Conservation (phyloP, 2,888 invertebrate species). For the Dioctria rufipes region DNA sequence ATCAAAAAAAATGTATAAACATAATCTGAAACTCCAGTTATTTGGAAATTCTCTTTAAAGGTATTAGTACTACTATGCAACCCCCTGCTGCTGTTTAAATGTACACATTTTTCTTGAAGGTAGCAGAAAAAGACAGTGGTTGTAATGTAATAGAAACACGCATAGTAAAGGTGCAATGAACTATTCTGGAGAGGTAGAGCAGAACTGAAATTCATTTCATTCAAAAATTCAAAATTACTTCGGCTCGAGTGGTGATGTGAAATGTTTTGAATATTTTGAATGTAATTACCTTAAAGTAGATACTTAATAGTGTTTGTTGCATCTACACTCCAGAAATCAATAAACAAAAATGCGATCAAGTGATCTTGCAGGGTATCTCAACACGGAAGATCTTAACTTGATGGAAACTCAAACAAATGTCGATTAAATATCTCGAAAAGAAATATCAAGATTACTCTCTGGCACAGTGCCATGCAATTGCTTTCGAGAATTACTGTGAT, state of each 20-base stretch:
- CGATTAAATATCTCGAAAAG: not conserved
- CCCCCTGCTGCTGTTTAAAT: constrained; percentile 21
- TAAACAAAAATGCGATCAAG: constrained; percentile 13
- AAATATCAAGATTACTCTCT: no score
- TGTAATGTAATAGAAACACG: not conserved
- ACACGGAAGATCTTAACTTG: constrained; percentile 43
- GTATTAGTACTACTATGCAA: not conserved
- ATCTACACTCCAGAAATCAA: constrained; percentile 2
- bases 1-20: no score
- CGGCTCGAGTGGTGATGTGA: constrained; percentile 1
- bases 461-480: no score
- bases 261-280: constrained; percentile 8
- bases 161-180: not conserved
- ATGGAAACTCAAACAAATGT: constrained; percentile 32
- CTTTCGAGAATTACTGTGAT: no score
- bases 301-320: constrained; percentile 30
- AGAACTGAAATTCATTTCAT: not conserved
- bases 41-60: no score
- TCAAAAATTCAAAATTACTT: not conserved
- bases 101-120: constrained; percentile 7
- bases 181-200: not conserved
- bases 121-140: constrained; percentile 11
- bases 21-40: no score
- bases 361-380: constrained; percentile 30
- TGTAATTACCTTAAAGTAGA: constrained; percentile 13